A percentile compares a stretch with the other conserved stretches of the same genome.
These are phyloP conservation scores for Zygogramma bicolorata DNA, from an alignment of 2,888 invertebrate species.

Conservation along the genomic window DNA sequence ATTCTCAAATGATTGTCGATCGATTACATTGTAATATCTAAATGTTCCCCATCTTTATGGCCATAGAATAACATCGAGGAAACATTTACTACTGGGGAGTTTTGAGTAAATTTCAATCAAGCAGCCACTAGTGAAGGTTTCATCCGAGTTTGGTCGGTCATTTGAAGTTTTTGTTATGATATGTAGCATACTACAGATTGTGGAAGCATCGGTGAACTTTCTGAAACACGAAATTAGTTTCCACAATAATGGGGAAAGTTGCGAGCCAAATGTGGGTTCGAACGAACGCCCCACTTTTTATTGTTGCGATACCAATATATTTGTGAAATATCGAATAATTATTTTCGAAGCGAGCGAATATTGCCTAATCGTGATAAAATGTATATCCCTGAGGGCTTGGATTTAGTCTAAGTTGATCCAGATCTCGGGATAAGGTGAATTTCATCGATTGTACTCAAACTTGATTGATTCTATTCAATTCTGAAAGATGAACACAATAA, in stretches of 20 bases:
- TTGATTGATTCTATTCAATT: neutral
- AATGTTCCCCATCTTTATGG: constrained; percentile 22
- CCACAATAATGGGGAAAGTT: constrained; percentile 29
- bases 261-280: constrained; percentile 23
- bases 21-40: constrained; percentile 26
- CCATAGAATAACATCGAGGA: constrained; percentile 25
- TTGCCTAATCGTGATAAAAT: neutral
- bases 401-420: too few species aligned
- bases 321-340: neutral
- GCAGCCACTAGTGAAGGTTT: constrained; percentile 16
- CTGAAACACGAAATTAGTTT: constrained; percentile 32
- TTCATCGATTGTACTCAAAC: too few species aligned
- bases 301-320: neutral
- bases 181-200: constrained; percentile 27
- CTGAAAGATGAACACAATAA: too few species aligned
- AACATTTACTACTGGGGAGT: constrained; percentile 31
- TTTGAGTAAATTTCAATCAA: constrained; percentile 28
- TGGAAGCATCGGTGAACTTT: constrained; percentile 29
- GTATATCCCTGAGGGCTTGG: too few species aligned
- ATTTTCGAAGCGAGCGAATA: neutral
- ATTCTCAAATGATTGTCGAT: constrained; percentile 15
- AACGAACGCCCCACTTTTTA: neutral
- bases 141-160: constrained; percentile 16
- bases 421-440: too few species aligned
- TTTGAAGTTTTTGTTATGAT: constrained; percentile 31